Percentiles rank a stretch among this genome's conserved stretches.
phyloP scores from a whole-genome alignment of 2,888 invertebrate genomes.

The Eurytoma adleriae region DNA sequence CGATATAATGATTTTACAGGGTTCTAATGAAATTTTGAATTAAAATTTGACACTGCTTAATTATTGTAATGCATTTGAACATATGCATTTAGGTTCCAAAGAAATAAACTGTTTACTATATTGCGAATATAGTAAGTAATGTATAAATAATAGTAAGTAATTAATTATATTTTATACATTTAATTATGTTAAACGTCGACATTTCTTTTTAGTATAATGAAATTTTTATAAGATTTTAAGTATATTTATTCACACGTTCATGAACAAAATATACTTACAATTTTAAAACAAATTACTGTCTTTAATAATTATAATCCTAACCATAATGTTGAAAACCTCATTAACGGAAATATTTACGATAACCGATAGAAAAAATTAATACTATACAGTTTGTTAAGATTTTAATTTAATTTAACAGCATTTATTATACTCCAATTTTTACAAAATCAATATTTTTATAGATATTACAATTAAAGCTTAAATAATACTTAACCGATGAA shows the following conservation, averaged over 20 bases:
- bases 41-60: conserved; percentile 14
- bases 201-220: conserved; percentile 6
- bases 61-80: conserved; percentile 10
- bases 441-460: conserved; percentile 23
- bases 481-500: neutral
- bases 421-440: conserved; percentile 9
- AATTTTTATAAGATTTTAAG: conserved; percentile 41
- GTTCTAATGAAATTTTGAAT: conserved; percentile 16
- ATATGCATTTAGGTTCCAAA: conserved; percentile 41
- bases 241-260: conserved; percentile 27
- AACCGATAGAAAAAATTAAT: neutral
- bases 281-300: conserved; percentile 19
- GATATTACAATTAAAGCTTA: conserved; percentile 8
- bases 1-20: conserved; percentile 5
- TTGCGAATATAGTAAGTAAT: conserved; percentile 12
- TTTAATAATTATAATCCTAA: conserved; percentile 1
- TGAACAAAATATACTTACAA: conserved; percentile 38
- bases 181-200: conserved; percentile 1
- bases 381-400: neutral
- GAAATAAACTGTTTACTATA: conserved; percentile 15
- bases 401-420: neutral
- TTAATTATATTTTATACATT: conserved; percentile 10
- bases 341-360: too few relatives aligned
- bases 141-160: conserved; percentile 20
- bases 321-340: neutral